Evolutionary conservation across 2,888 invertebrate genomes (phyloP), one percentile per base, ranked within the genome.

Genomic region (Ormyrus nitidulus): DNA sequence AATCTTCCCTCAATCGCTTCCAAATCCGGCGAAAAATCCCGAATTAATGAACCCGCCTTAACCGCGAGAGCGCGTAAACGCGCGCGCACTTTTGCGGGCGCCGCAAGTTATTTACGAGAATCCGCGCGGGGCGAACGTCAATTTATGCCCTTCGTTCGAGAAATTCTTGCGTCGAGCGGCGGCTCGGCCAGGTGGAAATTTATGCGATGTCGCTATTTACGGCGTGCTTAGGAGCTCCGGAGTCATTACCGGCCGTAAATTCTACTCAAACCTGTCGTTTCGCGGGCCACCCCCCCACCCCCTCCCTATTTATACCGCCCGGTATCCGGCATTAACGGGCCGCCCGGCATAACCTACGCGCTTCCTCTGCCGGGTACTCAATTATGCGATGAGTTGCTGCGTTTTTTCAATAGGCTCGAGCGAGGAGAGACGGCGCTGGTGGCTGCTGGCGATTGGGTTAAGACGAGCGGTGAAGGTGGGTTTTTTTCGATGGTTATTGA

Each of bases 191-290:
- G 3, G 58, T 53, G 8, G 59, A 72, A 72, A 72, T 72, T 61
- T 72, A 72, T 72, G 49, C 19, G 51, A 53, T 62, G 62, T 72
- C 44, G 11, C 61, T 72, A 61, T 72, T 72, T 72, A 72, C 49
- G 61, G 62, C 51, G 71, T 62, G 61, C 71, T 72, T 72, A 72
- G 71, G 49, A 69, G 34, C 49, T 5, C 10, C 54, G 68, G 61
- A 51, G 51, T 61, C 53, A 72, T 72, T 72, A 72, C 51, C 58
- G 53, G 61, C 61, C n/a, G 71, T 72, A 72, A 53, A 72, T 72
- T 72, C n/a, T 71, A 8, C 53, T 71, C 10, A 51, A 51, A 51
- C 48, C 51, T 58, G 46, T 58, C 19, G 46, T 9, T 49, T 49
- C 58, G 34, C 34, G 34, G 34, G 34, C 34, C 34, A 34, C 34